Conservation (phyloP, 2,888 invertebrate genomes). For the Eucera pruinosa region DNA sequence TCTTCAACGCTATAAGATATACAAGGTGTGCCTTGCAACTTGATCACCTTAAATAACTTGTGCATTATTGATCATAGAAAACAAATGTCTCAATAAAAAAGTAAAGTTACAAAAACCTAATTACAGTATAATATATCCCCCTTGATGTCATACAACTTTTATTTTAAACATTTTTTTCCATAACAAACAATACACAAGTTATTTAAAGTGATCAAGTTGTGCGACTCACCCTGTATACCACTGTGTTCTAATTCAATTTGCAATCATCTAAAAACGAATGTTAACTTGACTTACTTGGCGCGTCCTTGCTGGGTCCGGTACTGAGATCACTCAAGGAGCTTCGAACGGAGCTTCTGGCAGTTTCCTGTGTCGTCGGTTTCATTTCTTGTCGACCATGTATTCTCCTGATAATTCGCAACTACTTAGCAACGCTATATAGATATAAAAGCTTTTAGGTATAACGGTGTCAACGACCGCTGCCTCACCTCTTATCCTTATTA, state of each 20-base stretch:
- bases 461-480: background rate
- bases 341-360: slow-evolving; percentile 82
- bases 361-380: slow-evolving; percentile 81
- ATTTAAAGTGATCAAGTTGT: no score
- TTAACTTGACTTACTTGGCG: slow-evolving; percentile 77
- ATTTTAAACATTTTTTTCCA: no score
- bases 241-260: slow-evolving; percentile 23
- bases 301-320: slow-evolving; percentile 80
- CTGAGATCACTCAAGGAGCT: slow-evolving; percentile 83
- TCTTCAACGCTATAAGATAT: no score
- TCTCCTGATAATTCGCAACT: slow-evolving; percentile 72
- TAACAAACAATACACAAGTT: no score
- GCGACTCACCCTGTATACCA: no score
- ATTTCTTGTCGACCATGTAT: slow-evolving; percentile 78
- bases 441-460: background rate
- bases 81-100: no score
- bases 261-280: slow-evolving; percentile 10
- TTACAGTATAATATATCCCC: no score
- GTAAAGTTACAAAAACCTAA: no score
- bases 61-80: no score
- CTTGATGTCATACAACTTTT: no score
- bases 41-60: no score
- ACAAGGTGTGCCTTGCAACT: no score
- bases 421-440: slow-evolving; percentile 6
- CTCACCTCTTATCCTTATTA: slow-evolving; percentile 77